Percentiles rank a stretch among this genome's conserved stretches.
Conservation (phyloP, 2,888 invertebrate species). For the Lasioglossum malachurum region DNA sequence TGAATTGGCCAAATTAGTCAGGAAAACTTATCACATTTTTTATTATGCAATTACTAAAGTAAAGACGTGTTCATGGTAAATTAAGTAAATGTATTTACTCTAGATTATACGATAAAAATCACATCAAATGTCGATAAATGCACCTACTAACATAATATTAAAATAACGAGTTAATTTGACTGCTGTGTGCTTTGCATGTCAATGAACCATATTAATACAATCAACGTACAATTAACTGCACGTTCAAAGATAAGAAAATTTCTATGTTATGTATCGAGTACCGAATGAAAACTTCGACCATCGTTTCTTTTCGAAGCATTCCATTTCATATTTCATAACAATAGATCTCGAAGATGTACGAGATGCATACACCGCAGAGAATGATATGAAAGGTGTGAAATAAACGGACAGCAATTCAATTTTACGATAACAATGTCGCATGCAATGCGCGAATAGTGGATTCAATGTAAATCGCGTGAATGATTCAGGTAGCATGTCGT, state of each 20-base stretch:
- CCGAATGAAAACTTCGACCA: not conserved
- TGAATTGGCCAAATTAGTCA: not conserved
- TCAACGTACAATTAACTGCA: not conserved
- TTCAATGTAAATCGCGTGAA: conserved; percentile 52
- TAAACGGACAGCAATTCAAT: conserved; percentile 12
- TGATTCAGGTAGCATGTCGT: conserved; percentile 18
- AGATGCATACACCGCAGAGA: not conserved
- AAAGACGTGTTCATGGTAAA: not conserved
- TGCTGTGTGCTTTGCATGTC: not conserved
- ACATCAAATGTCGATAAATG: not conserved
- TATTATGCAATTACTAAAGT: not conserved
- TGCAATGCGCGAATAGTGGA: conserved; percentile 55
- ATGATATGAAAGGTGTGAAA: not conserved
- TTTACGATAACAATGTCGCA: conserved; percentile 27
- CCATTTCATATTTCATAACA: not conserved
- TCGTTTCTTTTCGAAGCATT: not conserved
- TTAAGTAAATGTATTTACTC: not conserved
- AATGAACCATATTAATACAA: not conserved
- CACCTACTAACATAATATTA: not conserved
- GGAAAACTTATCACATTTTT: not conserved
- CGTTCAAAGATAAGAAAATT: not conserved
- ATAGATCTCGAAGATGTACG: not conserved
- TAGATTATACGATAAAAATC: not conserved
- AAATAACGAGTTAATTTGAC: not conserved
- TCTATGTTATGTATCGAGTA: not conserved